Base-by-base conservation (phyloP, 1,140 invertebrate genomes). In the Drosophila trapezifrons region DNA sequence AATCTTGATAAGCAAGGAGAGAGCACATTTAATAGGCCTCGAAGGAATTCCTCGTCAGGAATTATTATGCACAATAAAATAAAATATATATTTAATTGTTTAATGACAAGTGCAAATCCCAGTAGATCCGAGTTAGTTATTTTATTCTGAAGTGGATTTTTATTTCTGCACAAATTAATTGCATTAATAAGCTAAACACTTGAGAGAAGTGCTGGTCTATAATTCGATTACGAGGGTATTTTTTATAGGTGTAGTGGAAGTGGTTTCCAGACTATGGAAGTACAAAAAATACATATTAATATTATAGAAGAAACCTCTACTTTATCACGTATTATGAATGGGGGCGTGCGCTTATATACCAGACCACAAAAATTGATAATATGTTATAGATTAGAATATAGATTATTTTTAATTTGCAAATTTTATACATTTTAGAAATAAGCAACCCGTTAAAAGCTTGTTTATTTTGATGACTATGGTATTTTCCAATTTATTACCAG, bases 1-100 rank as follows among this genome's bases (percentile, higher is more conserved):
- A 37, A 18, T 43, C 12, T 71, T 73, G 46, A 73, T 71, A 18
- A 15, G 10, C 4, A n/a, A n/a, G n/a, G n/a, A n/a, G n/a, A n/a
- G n/a, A n/a, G n/a, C n/a, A n/a, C n/a, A n/a, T n/a, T n/a, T n/a
- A n/a, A n/a, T n/a, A n/a, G n/a, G n/a, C n/a, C n/a, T n/a, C n/a
- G n/a, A n/a, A n/a, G n/a, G n/a, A n/a, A n/a, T n/a, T n/a, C n/a
- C n/a, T n/a, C n/a, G n/a, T n/a, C n/a, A n/a, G n/a, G n/a, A n/a
- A n/a, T n/a, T n/a, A n/a, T n/a, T n/a, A 18, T 27, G 22, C 18
- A 27, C 52, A 76, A 76, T 76, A 76, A 66, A 76, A 76, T 76
- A 55, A 76, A 76, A 76, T 76, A 76, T 59, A 54, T 66, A 76
- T 66, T 76, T 66, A 76, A 76, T 76, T 66, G 72, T 40, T 76